These are phyloP conservation scores for Lottia scabra DNA, from an alignment of 2,888 invertebrate genomes.

Conservation along the genomic window DNA sequence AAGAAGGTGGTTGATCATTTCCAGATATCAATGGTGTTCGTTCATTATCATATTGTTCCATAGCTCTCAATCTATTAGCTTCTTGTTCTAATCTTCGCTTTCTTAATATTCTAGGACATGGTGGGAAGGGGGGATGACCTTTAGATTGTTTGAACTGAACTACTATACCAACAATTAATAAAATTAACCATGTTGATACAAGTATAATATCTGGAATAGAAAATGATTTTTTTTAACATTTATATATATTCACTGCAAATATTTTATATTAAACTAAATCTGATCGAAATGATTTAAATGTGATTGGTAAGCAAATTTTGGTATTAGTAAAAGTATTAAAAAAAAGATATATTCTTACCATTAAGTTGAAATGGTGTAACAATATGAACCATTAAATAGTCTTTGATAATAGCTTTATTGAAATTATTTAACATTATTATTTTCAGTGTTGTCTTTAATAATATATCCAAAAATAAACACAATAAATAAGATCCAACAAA, in stretches of 20 bases:
- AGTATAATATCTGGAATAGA: conserved; percentile 75
- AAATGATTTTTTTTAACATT: too few relatives aligned
- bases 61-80: background rate
- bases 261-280: too few relatives aligned
- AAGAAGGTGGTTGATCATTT: background rate
- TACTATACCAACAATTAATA: conserved; percentile 73
- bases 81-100: background rate
- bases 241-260: too few relatives aligned
- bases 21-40: conserved; percentile 1
- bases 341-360: conserved; percentile 37
- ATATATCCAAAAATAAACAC: conserved; percentile 77
- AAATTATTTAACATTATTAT: conserved; percentile 78
- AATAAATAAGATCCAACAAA: conserved; percentile 77
- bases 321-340: too few relatives aligned
- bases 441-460: conserved; percentile 76
- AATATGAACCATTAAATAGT: conserved; percentile 37
- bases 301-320: too few relatives aligned
- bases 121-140: conserved; percentile 77
- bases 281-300: too few relatives aligned
- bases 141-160: conserved; percentile 74
- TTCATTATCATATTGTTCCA: conserved; percentile 1
- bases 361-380: conserved; percentile 40
- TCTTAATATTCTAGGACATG: conserved; percentile 64
- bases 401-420: conserved; percentile 75
- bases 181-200: conserved; percentile 73